Conservation (phyloP, 2,888 invertebrate species). For the Epiblema foenella region DNA sequence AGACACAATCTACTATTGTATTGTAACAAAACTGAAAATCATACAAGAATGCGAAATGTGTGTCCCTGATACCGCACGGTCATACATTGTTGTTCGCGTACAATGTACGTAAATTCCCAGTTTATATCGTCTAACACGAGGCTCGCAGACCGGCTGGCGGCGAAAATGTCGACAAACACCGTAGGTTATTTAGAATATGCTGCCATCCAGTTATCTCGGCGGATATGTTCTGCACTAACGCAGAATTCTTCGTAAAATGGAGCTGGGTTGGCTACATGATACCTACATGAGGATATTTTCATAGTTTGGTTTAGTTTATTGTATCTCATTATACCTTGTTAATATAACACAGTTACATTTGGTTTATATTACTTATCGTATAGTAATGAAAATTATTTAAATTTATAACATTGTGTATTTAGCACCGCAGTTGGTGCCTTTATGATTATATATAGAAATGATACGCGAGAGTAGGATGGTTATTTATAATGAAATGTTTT, state of each 20-base stretch:
- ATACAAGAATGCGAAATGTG: no score
- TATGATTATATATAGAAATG: no score
- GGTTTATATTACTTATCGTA: no score
- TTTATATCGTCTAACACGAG: slow-evolving; percentile 57
- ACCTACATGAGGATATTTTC: background rate
- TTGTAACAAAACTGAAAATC: background rate
- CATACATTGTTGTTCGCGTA: background rate
- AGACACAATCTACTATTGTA: no score
- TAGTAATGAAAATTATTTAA: no score
- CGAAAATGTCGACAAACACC: slow-evolving; percentile 52
- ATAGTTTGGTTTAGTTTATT: no score
- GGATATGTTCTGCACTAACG: slow-evolving; percentile 10
- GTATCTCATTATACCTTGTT: no score
- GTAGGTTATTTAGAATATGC: slow-evolving; percentile 55
- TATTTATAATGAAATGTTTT: no score
- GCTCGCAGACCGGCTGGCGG: slow-evolving; percentile 47
- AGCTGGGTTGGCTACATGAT: background rate
- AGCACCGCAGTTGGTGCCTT: no score
- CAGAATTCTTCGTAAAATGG: slow-evolving; percentile 15
- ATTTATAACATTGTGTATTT: no score
- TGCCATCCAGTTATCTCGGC: slow-evolving; percentile 21
- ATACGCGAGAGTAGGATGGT: no score
- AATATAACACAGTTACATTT: no score
- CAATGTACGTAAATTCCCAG: slow-evolving; percentile 51
- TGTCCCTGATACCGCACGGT: background rate